A percentile compares a stretch with the other conserved stretches of the same genome.
These are phyloP conservation scores for Stenichneumon culpator DNA, from an alignment of 2,888 invertebrate species.

Conservation along the genomic window DNA sequence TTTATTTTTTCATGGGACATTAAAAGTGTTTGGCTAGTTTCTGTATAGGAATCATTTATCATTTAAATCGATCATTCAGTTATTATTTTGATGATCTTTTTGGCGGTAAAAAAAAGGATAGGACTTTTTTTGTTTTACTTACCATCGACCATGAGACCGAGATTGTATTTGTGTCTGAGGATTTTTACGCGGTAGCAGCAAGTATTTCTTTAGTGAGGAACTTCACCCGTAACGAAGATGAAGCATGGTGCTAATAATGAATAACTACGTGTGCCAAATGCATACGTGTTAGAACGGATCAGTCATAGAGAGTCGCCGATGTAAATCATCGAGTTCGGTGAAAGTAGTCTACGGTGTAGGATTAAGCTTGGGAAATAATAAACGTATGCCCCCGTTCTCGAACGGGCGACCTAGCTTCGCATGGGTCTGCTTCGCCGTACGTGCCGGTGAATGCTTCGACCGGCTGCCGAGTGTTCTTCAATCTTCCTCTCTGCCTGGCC, in stretches of 20 bases:
- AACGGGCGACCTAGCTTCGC: conserved; percentile 41
- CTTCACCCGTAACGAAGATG: neutral
- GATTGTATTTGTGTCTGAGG: too few relatives aligned
- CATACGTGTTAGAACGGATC: neutral
- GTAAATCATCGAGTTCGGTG: conserved; percentile 62
- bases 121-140: too few relatives aligned
- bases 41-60: too few relatives aligned
- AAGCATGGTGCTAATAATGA: neutral
- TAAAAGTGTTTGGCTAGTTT: too few relatives aligned
- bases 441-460: conserved; percentile 46
- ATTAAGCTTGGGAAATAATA: conserved; percentile 65
- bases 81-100: too few relatives aligned
- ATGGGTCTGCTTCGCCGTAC: conserved; percentile 44
- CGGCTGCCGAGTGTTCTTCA: conserved; percentile 14
- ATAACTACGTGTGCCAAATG: neutral
- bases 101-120: too few relatives aligned
- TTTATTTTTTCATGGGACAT: too few relatives aligned
- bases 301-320: conserved; percentile 1
- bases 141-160: too few relatives aligned
- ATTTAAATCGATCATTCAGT: too few relatives aligned
- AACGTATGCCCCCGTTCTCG: conserved; percentile 51
- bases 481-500: conserved; percentile 7
- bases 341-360: conserved; percentile 65
- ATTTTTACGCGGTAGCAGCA: too few relatives aligned
- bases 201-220: neutral